phyloP scores from a whole-genome alignment of 1,140 invertebrate genomes.

The Drosophila triauraria region DNA sequence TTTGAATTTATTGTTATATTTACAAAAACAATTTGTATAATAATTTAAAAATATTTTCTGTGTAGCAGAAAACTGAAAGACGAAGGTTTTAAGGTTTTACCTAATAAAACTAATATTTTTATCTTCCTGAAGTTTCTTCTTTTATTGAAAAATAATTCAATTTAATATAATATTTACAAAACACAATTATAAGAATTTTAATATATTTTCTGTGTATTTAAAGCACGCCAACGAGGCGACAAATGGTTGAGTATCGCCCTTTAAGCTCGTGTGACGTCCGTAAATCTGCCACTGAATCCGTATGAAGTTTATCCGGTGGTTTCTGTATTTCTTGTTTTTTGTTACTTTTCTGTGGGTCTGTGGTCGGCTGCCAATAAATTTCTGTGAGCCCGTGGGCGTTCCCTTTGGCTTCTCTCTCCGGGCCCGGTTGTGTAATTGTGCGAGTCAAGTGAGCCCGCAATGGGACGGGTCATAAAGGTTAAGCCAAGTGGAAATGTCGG shows the following conservation, averaged over 20 bases:
- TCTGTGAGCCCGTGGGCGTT: slow-evolving; percentile 38
- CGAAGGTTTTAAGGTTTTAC: too few species aligned
- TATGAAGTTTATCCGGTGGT: slow-evolving; percentile 40
- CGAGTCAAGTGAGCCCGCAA: slow-evolving; percentile 41
- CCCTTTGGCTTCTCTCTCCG: slow-evolving; percentile 1
- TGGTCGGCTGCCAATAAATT: slow-evolving; percentile 70
- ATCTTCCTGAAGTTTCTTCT: too few species aligned
- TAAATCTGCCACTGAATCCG: slow-evolving; percentile 64
- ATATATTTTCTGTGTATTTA: neutral
- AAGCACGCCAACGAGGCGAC: neutral
- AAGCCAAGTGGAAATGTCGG: slow-evolving; percentile 63
- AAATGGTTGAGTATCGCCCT: slow-evolving; percentile 33
- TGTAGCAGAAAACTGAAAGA: too few species aligned
- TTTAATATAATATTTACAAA: too few species aligned
- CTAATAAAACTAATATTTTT: too few species aligned
- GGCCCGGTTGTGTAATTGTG: slow-evolving; percentile 59
- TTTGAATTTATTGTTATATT: too few species aligned
- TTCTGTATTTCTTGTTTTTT: slow-evolving; percentile 3
- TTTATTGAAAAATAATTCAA: too few species aligned
- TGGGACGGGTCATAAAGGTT: slow-evolving; percentile 32
- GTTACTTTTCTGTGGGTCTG: slow-evolving; percentile 20
- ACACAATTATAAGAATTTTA: too few species aligned
- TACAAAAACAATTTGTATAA: too few species aligned
- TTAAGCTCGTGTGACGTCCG: slow-evolving; percentile 28
- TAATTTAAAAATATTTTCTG: too few species aligned